Evolutionary conservation across 2,888 invertebrate genomes (phyloP).

Genomic region (Timema cristinae): DNA sequence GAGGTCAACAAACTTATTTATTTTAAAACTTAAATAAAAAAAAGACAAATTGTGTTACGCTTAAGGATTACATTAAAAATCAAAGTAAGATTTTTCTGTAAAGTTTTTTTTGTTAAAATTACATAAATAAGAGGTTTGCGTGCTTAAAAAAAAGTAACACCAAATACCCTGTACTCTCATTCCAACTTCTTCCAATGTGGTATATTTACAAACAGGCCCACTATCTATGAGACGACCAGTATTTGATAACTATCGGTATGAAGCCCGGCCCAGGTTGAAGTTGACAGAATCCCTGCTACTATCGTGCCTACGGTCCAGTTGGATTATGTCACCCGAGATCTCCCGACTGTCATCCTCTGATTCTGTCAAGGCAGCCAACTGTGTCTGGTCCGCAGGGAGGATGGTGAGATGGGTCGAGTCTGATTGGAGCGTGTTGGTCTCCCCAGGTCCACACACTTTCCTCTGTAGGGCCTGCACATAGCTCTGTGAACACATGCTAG

Average conservation of each 20-base stretch:
- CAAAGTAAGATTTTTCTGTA: too few relatives aligned
- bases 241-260: constrained; percentile 40
- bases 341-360: constrained; percentile 52
- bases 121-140: too few relatives aligned
- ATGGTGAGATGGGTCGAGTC: constrained; percentile 74
- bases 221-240: too few relatives aligned
- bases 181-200: too few relatives aligned
- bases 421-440: constrained; percentile 69
- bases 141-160: too few relatives aligned
- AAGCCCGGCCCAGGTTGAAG: constrained; percentile 23
- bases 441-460: constrained; percentile 54
- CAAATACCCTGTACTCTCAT: too few relatives aligned
- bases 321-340: constrained; percentile 35
- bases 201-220: too few relatives aligned
- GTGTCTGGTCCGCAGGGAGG: constrained; percentile 61
- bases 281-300: constrained; percentile 23
- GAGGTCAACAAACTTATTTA: too few relatives aligned
- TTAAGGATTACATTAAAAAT: too few relatives aligned
- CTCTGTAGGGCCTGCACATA: constrained; percentile 76
- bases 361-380: constrained; percentile 53
- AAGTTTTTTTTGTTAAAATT: too few relatives aligned
- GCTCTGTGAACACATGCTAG: constrained; percentile 51
- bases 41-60: too few relatives aligned
- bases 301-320: constrained; percentile 27
- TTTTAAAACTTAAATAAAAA: too few relatives aligned